Percentiles rank a stretch among this genome's conserved stretches.
phyloP scores from a whole-genome alignment of 2,888 invertebrate genomes.

The Nomada lathburiana region DNA sequence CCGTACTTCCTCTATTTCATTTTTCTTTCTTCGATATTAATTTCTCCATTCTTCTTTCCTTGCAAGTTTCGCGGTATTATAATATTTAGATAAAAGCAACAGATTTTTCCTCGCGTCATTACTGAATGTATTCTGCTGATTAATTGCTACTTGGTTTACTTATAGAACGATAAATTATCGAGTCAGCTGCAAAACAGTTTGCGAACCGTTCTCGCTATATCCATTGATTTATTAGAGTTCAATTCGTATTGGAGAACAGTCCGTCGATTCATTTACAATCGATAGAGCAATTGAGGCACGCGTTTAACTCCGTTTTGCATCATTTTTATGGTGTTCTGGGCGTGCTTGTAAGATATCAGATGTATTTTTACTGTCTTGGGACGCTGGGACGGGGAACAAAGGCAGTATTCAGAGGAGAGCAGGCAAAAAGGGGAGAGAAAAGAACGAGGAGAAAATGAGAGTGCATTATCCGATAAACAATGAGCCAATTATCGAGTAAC shows the following conservation, averaged over 20 bases:
- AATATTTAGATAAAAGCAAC: too few relatives aligned
- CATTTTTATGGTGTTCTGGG: not conserved
- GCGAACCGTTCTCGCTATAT: not conserved
- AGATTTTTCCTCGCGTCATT: too few relatives aligned
- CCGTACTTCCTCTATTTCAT: too few relatives aligned
- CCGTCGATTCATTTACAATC: too few relatives aligned
- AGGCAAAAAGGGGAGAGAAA: not conserved
- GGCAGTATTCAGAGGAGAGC: not conserved
- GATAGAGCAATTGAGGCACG: not conserved
- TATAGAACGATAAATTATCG: not conserved
- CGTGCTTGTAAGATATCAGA: too few relatives aligned
- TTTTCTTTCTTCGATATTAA: too few relatives aligned
- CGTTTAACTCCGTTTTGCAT: not conserved
- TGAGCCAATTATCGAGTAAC: conserved; percentile 42
- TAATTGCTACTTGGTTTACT: not conserved
- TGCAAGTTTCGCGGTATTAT: too few relatives aligned
- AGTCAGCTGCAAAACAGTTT: not conserved
- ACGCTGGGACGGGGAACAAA: not conserved
- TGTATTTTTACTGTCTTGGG: too few relatives aligned
- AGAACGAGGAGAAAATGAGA: conserved; percentile 11
- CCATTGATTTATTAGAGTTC: not conserved
- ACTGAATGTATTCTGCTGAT: not conserved
- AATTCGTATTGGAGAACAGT: too few relatives aligned
- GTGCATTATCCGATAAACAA: conserved; percentile 45
- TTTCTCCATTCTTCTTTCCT: too few relatives aligned